Evolutionary conservation across 2,888 invertebrate species (phyloP).

Genomic region (Troilus luridus): DNA sequence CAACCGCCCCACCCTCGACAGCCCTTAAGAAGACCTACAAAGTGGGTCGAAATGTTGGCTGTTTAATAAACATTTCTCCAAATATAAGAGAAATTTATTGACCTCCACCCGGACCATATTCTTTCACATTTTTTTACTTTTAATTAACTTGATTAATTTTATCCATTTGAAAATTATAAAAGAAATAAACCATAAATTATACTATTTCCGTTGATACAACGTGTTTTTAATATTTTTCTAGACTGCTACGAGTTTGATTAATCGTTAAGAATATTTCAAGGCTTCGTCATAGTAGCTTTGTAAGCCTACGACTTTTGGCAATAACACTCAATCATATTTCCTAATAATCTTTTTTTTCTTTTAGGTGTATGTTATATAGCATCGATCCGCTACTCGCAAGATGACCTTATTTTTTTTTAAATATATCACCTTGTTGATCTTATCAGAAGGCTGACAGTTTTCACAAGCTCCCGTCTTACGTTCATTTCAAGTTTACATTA

Average conservation of each 20-base stretch:
- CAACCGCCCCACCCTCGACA: no score
- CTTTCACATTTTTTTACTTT: no score
- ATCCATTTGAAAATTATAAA: not conserved
- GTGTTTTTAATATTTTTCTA: not conserved
- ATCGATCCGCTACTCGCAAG: not conserved
- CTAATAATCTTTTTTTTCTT: not conserved
- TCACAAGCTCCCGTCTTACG: not conserved
- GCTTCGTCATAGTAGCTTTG: not conserved
- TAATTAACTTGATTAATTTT: no score
- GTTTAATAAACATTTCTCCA: no score
- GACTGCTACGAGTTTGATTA: not conserved
- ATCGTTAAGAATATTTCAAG: not conserved
- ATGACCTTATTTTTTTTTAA: not conserved
- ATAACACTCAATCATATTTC: conserved; percentile 15
- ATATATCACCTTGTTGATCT: not conserved
- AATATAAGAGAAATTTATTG: no score
- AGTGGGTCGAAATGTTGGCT: no score
- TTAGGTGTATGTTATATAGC: not conserved
- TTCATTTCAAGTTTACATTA: not conserved
- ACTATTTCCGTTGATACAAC: not conserved
- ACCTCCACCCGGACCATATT: no score
- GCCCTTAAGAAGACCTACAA: no score
- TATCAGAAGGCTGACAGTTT: not conserved
- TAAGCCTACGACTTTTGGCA: not conserved
- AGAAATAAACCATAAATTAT: not conserved